These are phyloP conservation scores for Dascillus cervinus DNA, from an alignment of 2,888 invertebrate species.

Conservation along the genomic window DNA sequence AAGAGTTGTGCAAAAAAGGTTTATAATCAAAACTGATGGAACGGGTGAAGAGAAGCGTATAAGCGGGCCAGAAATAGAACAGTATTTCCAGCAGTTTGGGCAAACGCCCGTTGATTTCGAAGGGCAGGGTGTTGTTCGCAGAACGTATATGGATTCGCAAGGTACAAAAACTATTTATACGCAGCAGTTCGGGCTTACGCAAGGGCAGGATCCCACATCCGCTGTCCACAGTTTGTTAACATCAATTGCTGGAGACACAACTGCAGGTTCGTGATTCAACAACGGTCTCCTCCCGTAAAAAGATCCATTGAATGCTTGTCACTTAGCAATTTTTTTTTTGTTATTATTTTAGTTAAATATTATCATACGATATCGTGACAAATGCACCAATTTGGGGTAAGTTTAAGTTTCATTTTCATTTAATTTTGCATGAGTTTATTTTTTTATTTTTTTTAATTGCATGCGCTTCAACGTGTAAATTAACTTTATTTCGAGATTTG, in stretches of 20 bases:
- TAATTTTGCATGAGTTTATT: conserved; percentile 15
- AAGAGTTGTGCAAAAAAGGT: conserved; percentile 43
- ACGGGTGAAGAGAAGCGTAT: conserved; percentile 17
- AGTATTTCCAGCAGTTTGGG: conserved; percentile 28
- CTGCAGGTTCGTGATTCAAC: conserved; percentile 29
- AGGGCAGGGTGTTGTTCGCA: conserved; percentile 25
- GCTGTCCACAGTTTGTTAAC: conserved; percentile 23
- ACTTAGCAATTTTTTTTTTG: conserved; percentile 13
- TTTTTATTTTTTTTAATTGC: neutral
- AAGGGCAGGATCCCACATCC: conserved; percentile 19
- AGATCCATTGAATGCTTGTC: no score
- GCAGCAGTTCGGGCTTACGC: conserved; percentile 30
- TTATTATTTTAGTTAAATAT: conserved; percentile 14
- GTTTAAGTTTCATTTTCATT: conserved; percentile 17
- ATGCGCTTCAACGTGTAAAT: no score
- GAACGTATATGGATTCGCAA: conserved; percentile 28
- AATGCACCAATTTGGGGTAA: conserved; percentile 19
- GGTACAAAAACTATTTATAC: conserved; percentile 32
- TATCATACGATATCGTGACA: no score
- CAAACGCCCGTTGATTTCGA: conserved; percentile 17
- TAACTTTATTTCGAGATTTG: no score
- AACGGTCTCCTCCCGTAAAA: no score
- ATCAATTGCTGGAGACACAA: conserved; percentile 21
- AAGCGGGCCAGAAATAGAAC: conserved; percentile 28
- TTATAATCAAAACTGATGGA: conserved; percentile 38